Evolutionary conservation across 2,113 vertebrate genomes (phyloP), one percentile per base, ranked within the genome.

Genomic region (Alligator mississippiensis): DNA sequence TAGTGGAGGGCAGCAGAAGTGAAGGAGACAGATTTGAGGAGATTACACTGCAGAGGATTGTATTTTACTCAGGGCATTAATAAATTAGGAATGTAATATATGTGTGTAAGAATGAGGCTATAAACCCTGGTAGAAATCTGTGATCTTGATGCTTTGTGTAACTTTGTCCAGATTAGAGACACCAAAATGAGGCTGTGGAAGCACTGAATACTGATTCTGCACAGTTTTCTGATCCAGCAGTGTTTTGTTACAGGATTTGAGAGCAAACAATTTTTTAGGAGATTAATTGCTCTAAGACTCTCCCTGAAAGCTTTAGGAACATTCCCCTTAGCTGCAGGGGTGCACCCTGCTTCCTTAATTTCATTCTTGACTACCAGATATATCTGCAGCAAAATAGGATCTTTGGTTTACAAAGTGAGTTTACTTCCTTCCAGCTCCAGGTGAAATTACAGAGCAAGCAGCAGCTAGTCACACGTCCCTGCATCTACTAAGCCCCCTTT

Each of bases 131-230:
- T 3, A 27, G 82, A 8, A 87, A 19, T 60, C 21, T 78, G 66
- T 0, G 2, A 47, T 9, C 54, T 54, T n/a, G 62, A 66, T 66
- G 47, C 34, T 79, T 80, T 61, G 55, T 4, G 4, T 5, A n/a
- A 15, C 13, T 6, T 19, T 38, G 17, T 11, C 4, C 11, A 59
- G 79, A 7, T 22, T 54, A 11, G 19, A 54, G 18, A 66, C 6
- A 19, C 1, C 82, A 54, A 28, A 18, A 83, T 59, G 63, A 84
- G 57, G 6, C 27, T n/a, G 60, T 57, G 38, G 11, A 5, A 72
- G 11, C 16, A 76, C 47, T 1, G 0, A 30, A 22, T 2, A 85
- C 3, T 1, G 9, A 3, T 2, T 2, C 5, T 66, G 4, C 11
- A 77, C 30, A 76, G 1, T 14, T 84, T 74, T 24, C 77, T 82